Evolutionary conservation across 2,888 invertebrate genomes (phyloP).

Genomic region (Papilio elwesi): DNA sequence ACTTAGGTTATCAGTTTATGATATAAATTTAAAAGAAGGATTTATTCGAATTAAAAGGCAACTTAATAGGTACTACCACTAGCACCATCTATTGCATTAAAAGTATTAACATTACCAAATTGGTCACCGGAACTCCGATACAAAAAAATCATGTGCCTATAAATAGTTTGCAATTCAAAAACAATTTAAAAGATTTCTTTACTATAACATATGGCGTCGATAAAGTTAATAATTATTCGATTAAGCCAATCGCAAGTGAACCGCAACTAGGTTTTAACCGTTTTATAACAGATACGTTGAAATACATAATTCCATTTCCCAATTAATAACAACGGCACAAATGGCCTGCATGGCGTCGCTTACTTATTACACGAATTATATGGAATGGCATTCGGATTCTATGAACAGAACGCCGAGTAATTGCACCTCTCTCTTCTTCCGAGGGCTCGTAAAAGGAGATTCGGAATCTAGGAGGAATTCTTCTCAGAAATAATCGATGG

Average conservation of each 20-base stretch:
- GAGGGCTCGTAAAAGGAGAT: slow-evolving; percentile 23
- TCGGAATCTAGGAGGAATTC: slow-evolving; percentile 33
- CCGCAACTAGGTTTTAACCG: background rate
- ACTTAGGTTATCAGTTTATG: no score
- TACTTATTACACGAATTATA: slow-evolving; percentile 37
- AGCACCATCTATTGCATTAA: background rate
- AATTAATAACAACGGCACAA: slow-evolving; percentile 32
- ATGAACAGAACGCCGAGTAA: slow-evolving; percentile 23
- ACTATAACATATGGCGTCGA: no score
- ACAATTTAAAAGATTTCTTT: no score
- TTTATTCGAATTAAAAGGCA: no score
- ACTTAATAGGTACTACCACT: no score
- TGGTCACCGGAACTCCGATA: no score
- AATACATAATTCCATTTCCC: slow-evolving; percentile 33
- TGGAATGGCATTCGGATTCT: slow-evolving; percentile 31
- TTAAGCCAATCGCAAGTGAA: background rate
- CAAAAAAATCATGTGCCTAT: no score
- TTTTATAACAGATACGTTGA: slow-evolving; percentile 14
- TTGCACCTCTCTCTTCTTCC: slow-evolving; percentile 31
- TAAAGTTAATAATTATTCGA: slow-evolving; percentile 15
- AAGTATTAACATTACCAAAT: background rate
- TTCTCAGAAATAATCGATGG: slow-evolving; percentile 22
- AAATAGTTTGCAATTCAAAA: no score
- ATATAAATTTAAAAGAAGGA: no score
- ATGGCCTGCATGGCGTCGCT: slow-evolving; percentile 16